Base-by-base conservation (phyloP, 2,888 invertebrate genomes). In the Amorpha juglandis region DNA sequence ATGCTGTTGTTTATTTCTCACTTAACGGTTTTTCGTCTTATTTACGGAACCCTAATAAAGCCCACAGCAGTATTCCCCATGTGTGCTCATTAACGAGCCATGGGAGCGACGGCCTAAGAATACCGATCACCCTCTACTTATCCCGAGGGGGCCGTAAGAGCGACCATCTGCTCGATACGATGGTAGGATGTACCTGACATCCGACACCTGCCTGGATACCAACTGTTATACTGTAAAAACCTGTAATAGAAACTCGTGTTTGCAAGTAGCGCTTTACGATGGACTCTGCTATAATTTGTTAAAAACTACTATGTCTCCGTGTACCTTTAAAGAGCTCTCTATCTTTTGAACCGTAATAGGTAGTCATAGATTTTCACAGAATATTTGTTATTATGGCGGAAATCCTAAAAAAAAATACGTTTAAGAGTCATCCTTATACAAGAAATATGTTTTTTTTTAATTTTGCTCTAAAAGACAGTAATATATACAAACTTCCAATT, bases 91-190 rank as follows among this genome's bases (percentile, higher is more conserved):
- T 50, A 50, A 50, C 50, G 19, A 19, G 50, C 19, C 3, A 50
- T 19, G 9, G 50, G 50, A 8, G 19, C 50, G 50, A 50, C 19
- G 19, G 50, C 50, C 50, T 50, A 50, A 50, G 50, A 50, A 50
- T 50, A 50, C 50, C 50, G 6, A 21, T 50, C 50, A 19, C 50
- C 50, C 50, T 50, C 19, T 50, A 50, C 50, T 48, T 48, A 50
- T 21, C 19, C 11, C 50, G 11, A 9, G 19, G 50, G 50, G 50
- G 19, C 19, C 19, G 19, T 50, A 48, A 16, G 50, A 50, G 50
- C 45, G 45, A 19, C 19, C 50, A 50, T 16, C 50, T 50, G 50
- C 19, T 19, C 50, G 19, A 9, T 19, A 11, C 9, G 50, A 50
- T 19, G 19, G 50, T 50, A 50, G 19, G 19, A 2, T 2, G 50